These are phyloP conservation scores for Numida meleagris DNA, from an alignment of 2,113 vertebrate species.

Conservation along the genomic window DNA sequence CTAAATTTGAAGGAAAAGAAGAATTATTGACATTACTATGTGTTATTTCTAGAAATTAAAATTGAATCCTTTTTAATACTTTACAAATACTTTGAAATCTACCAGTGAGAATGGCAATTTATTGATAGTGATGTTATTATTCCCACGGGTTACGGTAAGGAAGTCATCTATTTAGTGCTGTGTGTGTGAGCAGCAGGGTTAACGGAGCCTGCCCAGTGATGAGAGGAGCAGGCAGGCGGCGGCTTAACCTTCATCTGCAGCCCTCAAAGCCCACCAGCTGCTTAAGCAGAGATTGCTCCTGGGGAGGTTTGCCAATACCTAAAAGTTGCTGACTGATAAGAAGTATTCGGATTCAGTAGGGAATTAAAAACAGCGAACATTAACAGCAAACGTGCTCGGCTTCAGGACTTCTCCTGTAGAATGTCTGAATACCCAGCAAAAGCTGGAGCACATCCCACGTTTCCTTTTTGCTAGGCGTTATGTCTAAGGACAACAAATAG, in stretches of 20 bases:
- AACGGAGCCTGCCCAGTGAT: background rate
- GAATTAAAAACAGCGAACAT: background rate
- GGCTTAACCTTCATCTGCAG: conserved; percentile 13
- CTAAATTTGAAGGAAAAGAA: background rate
- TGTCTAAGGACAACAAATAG: background rate
- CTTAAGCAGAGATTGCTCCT: conserved; percentile 44
- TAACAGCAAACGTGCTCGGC: background rate
- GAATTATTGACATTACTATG: background rate
- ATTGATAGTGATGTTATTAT: background rate
- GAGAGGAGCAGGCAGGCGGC: background rate
- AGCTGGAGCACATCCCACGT: background rate
- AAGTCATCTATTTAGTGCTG: background rate
- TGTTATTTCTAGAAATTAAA: background rate
- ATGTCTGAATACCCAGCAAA: background rate
- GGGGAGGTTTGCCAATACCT: conserved; percentile 12
- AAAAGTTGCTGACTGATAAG: conserved; percentile 32
- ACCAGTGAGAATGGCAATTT: background rate
- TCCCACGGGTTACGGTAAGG: background rate
- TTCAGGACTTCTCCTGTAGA: background rate
- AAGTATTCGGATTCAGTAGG: conserved; percentile 1
- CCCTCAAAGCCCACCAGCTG: conserved; percentile 34
- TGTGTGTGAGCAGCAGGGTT: background rate
- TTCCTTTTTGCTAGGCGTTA: background rate
- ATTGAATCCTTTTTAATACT: background rate
- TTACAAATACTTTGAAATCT: conserved; percentile 5